Evolutionary conservation across 2,113 vertebrate species (phyloP).

Genomic region (Silurus meridionalis): DNA sequence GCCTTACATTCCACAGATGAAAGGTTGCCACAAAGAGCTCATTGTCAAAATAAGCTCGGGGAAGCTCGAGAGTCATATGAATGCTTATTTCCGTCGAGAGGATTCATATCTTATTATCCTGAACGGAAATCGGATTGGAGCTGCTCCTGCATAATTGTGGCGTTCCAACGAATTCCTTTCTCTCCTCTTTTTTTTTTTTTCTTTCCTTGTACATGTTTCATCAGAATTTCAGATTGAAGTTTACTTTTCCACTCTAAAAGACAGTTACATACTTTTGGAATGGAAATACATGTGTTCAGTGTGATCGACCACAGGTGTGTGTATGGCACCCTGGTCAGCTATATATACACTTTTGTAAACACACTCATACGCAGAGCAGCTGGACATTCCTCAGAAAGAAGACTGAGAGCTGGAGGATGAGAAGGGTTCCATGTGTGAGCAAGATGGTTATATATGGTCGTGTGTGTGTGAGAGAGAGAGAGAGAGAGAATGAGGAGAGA

Average conservation of each 20-base stretch:
- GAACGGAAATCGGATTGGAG: slow-evolving; percentile 44
- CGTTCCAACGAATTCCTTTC: neutral
- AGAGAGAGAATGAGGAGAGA: no score
- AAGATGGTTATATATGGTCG: slow-evolving; percentile 14
- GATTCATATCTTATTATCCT: slow-evolving; percentile 46
- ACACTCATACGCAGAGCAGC: neutral
- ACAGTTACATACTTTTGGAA: neutral
- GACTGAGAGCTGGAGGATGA: neutral
- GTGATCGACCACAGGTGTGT: slow-evolving; percentile 21
- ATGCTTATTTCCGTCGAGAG: slow-evolving; percentile 44
- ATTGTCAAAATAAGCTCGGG: slow-evolving; percentile 60
- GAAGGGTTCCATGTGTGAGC: neutral
- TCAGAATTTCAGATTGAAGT: neutral
- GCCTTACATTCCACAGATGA: slow-evolving; percentile 71
- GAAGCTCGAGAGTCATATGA: slow-evolving; percentile 41
- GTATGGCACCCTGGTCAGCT: neutral
- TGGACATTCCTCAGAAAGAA: slow-evolving; percentile 28
- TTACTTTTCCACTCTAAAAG: neutral
- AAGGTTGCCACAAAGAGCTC: slow-evolving; percentile 73
- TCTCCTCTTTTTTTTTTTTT: neutral
- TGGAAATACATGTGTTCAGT: neutral
- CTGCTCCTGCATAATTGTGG: neutral
- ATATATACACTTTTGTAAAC: neutral
- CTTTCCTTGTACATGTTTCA: neutral
- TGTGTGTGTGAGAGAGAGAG: neutral